Conservation (phyloP, 2,113 vertebrate genomes). For the Parus major region DNA sequence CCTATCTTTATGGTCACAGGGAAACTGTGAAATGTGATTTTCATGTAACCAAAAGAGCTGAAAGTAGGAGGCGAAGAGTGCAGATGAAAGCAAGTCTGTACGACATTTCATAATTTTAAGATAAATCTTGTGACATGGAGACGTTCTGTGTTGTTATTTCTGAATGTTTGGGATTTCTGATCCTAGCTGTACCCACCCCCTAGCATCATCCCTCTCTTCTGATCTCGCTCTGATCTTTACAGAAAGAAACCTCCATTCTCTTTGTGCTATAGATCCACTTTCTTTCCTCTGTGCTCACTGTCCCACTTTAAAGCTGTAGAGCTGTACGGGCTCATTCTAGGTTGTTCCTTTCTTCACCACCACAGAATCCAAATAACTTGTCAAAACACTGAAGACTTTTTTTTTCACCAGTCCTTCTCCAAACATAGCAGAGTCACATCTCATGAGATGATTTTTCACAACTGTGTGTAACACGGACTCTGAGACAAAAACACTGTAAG, state of each 20-base stretch:
- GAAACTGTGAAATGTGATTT: constrained; percentile 42
- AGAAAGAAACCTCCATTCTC: background rate
- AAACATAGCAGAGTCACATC: constrained; percentile 1
- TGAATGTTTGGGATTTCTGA: constrained; percentile 13
- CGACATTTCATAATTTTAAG: background rate
- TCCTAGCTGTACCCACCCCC: background rate
- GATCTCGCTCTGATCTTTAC: background rate
- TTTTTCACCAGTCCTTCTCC: constrained; percentile 16
- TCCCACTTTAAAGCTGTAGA: constrained; percentile 15
- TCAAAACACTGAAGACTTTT: background rate
- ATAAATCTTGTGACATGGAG: constrained; percentile 3
- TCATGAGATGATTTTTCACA: background rate
- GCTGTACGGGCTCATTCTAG: background rate
- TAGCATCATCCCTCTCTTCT: background rate
- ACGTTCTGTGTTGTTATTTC: constrained; percentile 14
- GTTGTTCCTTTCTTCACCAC: background rate
- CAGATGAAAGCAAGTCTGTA: constrained; percentile 14
- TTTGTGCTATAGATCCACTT: background rate
- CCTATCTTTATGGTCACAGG: background rate
- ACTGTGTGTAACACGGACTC: background rate
- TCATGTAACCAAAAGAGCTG: background rate
- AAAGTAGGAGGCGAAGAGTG: constrained; percentile 20
- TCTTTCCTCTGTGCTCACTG: background rate
- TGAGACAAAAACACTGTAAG: background rate
- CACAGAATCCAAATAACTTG: constrained; percentile 18